Base-by-base conservation (phyloP, 1,140 invertebrate species). In the Brachionus rubens region DNA sequence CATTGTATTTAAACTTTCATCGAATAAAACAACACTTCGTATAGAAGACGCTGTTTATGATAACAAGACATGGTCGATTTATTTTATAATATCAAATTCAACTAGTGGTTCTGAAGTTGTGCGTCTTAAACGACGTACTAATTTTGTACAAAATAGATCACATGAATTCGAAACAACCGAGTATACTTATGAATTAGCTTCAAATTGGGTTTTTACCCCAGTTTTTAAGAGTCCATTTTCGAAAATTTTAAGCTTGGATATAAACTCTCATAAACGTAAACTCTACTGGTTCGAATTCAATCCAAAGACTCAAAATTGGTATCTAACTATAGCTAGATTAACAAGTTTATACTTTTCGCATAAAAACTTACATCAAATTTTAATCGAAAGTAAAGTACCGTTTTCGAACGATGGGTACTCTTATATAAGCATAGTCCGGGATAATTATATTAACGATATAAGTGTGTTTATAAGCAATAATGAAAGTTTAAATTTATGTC, bases 381-480 rank as follows among this genome's bases (percentile, higher is more conserved):
- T 33, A 72, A 50, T 50, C 26, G 30, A 28, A 2, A 72, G 41
- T 33, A 28, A 72, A 50, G 28, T 33, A 9, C 12, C 30, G 10
- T 72, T 50, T 72, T 40, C 46, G 14, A 72, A 10, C 2, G 68
- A 72, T 50, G 68, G 68, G 24, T 72, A 72, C 19, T 72, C 46
- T 1, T 72, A 33, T 30, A 72, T 72, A 10, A 54, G 30, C 7
- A 33, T 72, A 0, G 47, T 72, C 21, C 41, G 59, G 12, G 50
- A 48, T 36, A 72, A 72, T 50, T 41, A 72, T 12, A 50, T 43
- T 21, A 65, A 65, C 21, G 59, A 54, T 50, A 72, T 54, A 14
- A 72, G 68, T 28, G 48, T 72, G 12, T 72, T 72, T 54, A 50
- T 72, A 21, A 72, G 68, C 28, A 72, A 48, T 24, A 72, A 72